Evolutionary conservation across 2,113 vertebrate genomes (phyloP).

Genomic region (Channa maculata): DNA sequence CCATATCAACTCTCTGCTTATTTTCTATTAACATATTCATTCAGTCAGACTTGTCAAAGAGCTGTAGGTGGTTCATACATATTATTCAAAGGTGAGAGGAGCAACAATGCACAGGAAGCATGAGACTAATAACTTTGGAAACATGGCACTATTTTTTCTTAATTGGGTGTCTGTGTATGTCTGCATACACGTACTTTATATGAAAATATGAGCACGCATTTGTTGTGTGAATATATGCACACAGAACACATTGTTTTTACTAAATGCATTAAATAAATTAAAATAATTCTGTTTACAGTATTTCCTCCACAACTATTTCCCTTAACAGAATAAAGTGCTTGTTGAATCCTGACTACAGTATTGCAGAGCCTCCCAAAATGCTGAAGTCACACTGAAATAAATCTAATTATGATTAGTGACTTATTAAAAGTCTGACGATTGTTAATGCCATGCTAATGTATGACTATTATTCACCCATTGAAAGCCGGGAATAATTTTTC

Average conservation of each 20-base stretch:
- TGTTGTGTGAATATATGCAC: slow-evolving; percentile 1
- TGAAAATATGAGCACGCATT: slow-evolving; percentile 8
- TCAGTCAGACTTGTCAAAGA: slow-evolving; percentile 49
- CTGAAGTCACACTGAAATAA: slow-evolving; percentile 58
- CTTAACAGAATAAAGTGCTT: slow-evolving; percentile 27
- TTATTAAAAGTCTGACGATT: slow-evolving; percentile 72
- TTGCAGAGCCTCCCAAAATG: slow-evolving; percentile 30
- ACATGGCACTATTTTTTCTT: slow-evolving; percentile 26
- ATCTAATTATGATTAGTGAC: slow-evolving; percentile 73
- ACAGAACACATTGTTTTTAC: background rate
- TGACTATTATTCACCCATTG: slow-evolving; percentile 80
- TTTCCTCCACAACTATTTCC: slow-evolving; percentile 24
- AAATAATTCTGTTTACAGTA: slow-evolving; percentile 1
- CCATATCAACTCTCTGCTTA: slow-evolving; percentile 57
- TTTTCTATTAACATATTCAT: slow-evolving; percentile 72
- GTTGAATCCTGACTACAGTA: slow-evolving; percentile 27
- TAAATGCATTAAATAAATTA: background rate
- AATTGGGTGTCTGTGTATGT: background rate
- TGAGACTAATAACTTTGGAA: slow-evolving; percentile 18
- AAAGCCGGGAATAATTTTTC: slow-evolving; percentile 81
- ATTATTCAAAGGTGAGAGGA: slow-evolving; percentile 30
- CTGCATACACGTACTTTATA: background rate
- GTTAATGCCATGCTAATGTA: slow-evolving; percentile 81
- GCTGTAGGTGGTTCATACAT: slow-evolving; percentile 53
- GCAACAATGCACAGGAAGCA: slow-evolving; percentile 36